Evolutionary conservation across 23 tunicate species (phyloP).

Genomic region (Halocynthia roretzi): DNA sequence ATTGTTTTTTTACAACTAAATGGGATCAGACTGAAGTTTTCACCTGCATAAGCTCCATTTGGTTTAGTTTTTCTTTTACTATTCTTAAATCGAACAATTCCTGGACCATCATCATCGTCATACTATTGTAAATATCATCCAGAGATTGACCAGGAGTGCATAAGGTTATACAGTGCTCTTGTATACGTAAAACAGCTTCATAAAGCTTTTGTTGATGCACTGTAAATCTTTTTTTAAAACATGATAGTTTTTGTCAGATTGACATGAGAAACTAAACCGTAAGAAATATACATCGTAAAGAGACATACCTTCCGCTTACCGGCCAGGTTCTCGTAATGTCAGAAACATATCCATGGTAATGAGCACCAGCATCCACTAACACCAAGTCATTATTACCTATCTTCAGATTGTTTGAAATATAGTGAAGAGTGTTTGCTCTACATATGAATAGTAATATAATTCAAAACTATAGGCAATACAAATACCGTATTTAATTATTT

Average conservation of each 20-base stretch:
- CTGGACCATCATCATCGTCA: constrained; percentile 43
- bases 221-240: constrained; percentile 12
- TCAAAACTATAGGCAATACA: neutral
- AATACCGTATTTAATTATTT: too few relatives aligned
- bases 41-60: constrained; percentile 9
- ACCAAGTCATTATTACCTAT: constrained; percentile 67
- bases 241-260: neutral
- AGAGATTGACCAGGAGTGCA: constrained; percentile 54
- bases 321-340: constrained; percentile 91
- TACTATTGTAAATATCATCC: constrained; percentile 52
- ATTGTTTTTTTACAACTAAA: neutral
- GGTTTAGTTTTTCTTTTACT: constrained; percentile 38
- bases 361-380: constrained; percentile 85
- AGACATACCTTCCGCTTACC: constrained; percentile 66
- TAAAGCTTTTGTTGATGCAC: constrained; percentile 41
- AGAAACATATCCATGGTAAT: constrained; percentile 85
- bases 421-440: constrained; percentile 86
- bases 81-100: constrained; percentile 34
- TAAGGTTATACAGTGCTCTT: constrained; percentile 46
- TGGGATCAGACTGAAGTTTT: neutral
- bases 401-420: constrained; percentile 59
- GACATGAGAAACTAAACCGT: neutral
- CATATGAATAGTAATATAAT: neutral
- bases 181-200: constrained; percentile 52
- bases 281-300: neutral